Conservation (phyloP, 2,888 invertebrate genomes). For the Lithophane leautieri region DNA sequence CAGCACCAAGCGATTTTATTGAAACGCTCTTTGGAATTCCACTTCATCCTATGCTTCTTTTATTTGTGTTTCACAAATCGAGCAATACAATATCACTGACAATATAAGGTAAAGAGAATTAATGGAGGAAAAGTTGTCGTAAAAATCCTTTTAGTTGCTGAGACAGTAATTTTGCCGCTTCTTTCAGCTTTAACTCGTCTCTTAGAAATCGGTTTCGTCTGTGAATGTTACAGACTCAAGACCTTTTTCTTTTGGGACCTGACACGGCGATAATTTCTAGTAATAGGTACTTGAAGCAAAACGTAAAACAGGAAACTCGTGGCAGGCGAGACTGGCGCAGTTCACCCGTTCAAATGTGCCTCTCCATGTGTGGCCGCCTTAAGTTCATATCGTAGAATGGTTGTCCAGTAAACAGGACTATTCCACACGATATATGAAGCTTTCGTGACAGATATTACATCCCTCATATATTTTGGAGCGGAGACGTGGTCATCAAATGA, state of each 20-base stretch:
- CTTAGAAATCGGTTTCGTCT: not conserved
- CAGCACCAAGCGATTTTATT: not conserved
- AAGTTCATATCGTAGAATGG: constrained; percentile 29
- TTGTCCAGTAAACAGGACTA: constrained; percentile 48
- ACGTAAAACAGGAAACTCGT: not conserved
- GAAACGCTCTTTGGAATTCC: not conserved
- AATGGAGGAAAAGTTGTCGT: not conserved
- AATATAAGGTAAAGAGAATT: not conserved
- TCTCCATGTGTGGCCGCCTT: constrained; percentile 4
- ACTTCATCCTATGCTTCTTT: not conserved
- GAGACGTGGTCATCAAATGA: constrained; percentile 13
- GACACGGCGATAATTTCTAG: not conserved
- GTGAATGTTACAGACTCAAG: not conserved
- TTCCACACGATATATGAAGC: constrained; percentile 18
- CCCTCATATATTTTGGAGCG: constrained; percentile 14
- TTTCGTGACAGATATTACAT: constrained; percentile 36
- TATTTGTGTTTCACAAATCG: not conserved
- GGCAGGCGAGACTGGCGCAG: not conserved
- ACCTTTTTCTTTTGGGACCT: too few relatives aligned
- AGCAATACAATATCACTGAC: too few relatives aligned
- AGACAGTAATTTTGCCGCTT: not conserved
- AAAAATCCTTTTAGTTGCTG: not conserved
- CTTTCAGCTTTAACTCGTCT: not conserved
- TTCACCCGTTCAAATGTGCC: not conserved
- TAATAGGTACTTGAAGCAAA: not conserved